phyloP scores from a whole-genome alignment of 2,888 invertebrate species.

The Bedellia somnulentella region DNA sequence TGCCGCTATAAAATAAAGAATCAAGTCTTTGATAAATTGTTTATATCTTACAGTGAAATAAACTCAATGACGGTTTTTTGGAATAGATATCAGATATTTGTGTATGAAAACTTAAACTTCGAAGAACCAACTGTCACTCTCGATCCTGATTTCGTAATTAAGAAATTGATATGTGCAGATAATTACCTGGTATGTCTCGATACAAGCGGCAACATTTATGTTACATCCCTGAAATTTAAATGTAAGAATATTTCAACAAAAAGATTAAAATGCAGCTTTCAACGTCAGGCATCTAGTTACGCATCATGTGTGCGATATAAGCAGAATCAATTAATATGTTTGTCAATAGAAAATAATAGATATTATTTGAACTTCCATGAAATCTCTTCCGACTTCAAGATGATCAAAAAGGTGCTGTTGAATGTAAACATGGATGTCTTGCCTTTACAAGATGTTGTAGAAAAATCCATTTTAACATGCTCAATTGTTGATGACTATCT shows the following conservation, averaged over 20 bases:
- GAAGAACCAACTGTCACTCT: constrained; percentile 17
- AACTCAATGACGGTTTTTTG: constrained; percentile 23
- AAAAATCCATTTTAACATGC: constrained; percentile 16
- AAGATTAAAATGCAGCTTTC: constrained; percentile 20
- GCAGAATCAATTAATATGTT: constrained; percentile 17
- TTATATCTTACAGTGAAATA: constrained; percentile 20
- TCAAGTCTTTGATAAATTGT: constrained; percentile 20
- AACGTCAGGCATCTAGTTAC: constrained; percentile 18
- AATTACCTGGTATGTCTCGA: constrained; percentile 33
- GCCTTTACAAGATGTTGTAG: constrained; percentile 9
- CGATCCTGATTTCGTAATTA: constrained; percentile 25
- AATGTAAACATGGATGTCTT: constrained; percentile 12
- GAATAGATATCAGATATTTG: constrained; percentile 42
- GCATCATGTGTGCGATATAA: constrained; percentile 13
- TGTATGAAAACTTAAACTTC: constrained; percentile 26
- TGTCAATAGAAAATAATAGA: constrained; percentile 19
- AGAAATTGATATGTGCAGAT: constrained; percentile 19
- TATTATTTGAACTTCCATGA: constrained; percentile 22
- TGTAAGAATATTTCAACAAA: constrained; percentile 24
- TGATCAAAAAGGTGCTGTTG: constrained; percentile 16
- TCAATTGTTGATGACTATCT: too few species aligned
- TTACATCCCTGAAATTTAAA: constrained; percentile 28
- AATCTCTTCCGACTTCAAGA: constrained; percentile 21
- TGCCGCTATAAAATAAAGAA: constrained; percentile 23
- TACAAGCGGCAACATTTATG: constrained; percentile 21